Evolutionary conservation across 2,797 vertebrate genomes (phyloP), one percentile per base, ranked within the genome.

Genomic region (Rhabdomys pumilio): DNA sequence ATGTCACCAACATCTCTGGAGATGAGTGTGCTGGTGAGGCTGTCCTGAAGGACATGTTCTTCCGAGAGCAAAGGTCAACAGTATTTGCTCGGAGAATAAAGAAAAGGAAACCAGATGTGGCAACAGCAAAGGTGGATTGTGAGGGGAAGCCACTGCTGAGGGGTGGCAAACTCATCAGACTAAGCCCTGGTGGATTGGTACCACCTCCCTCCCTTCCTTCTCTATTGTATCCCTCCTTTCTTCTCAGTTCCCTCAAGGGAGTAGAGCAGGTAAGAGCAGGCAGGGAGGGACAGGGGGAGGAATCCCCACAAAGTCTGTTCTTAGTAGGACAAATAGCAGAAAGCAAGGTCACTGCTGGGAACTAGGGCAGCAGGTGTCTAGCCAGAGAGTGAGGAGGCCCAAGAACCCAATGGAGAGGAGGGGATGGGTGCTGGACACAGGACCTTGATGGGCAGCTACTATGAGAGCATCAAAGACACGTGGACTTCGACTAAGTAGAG

Each of bases 361-460:
- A 94, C 75, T 44, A 41, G 72, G 76, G 63, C 95, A 91, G 97
- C 84, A 87, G 95, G 83, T 73, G 26, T 53, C 89, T 59, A 67
- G 50, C 44, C 57, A 81, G 72, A 31, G 19, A 88, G 47, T 0
- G 3, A 47, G 72, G 6, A 77, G 67, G 59, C 57, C 47, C 0
- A 1, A 2, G 31, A 31, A 72, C 29, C 3, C 4, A 29, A 0
- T 0, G 12, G 5, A 34, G 19, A 34, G 61, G 72, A 41, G 6
- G 11, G 34, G 14, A 8, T 13, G 47, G 86, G 76, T 29, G 47
- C 57, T 41, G 31, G 93, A 50, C 72, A 31, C 81, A 57, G 47
- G 17, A 61, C 67, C n/a, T 1, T 3, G n/a, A 80, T 38, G 82
- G 53, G 9, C 55, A 80, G 44, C 26, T 15, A 6, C 53, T 53